A percentile compares a stretch with the other conserved stretches of the same genome.
Evolutionary conservation across 2,888 invertebrate genomes (phyloP).

Genomic region (Drosophila glabriapex): DNA sequence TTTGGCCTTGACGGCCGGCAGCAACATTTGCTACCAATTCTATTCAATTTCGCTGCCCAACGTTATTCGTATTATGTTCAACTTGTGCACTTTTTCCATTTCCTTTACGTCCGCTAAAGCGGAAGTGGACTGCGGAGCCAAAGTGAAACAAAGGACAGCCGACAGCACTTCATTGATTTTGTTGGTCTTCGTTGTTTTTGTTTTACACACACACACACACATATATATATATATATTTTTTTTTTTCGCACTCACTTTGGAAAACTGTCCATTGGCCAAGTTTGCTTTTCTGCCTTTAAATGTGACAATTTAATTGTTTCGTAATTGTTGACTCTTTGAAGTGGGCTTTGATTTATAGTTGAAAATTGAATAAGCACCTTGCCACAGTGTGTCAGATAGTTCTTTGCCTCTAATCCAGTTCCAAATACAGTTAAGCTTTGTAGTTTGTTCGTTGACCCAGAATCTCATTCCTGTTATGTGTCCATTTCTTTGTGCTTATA

Average conservation of each 20-base stretch:
- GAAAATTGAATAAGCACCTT: conserved; percentile 58
- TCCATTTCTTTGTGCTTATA: conserved; percentile 11
- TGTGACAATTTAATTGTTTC: conserved; percentile 80
- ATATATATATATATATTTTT: background rate
- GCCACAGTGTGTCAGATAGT: conserved; percentile 2
- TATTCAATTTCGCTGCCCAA: conserved; percentile 49
- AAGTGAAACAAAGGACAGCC: conserved; percentile 39
- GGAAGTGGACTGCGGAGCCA: conserved; percentile 20
- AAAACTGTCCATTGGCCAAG: conserved; percentile 26
- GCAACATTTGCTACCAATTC: conserved; percentile 30
- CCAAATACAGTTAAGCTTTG: conserved; percentile 14
- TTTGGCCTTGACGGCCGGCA: conserved; percentile 67
- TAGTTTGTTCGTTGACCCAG: conserved; percentile 31
- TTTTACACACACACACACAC: background rate
- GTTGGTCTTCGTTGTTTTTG: conserved; percentile 27
- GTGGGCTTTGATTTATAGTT: conserved; percentile 59
- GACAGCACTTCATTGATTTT: conserved; percentile 50
- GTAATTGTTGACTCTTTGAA: conserved; percentile 69
- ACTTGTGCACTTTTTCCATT: conserved; percentile 71
- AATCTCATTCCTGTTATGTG: conserved; percentile 4
- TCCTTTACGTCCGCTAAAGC: conserved; percentile 52
- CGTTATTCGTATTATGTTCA: conserved; percentile 66
- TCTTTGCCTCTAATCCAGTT: conserved; percentile 1
- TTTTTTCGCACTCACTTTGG: conserved; percentile 8
- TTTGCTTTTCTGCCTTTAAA: conserved; percentile 47